phyloP scores from a whole-genome alignment of 2,888 invertebrate species.

The Ochlodes sylvanus region DNA sequence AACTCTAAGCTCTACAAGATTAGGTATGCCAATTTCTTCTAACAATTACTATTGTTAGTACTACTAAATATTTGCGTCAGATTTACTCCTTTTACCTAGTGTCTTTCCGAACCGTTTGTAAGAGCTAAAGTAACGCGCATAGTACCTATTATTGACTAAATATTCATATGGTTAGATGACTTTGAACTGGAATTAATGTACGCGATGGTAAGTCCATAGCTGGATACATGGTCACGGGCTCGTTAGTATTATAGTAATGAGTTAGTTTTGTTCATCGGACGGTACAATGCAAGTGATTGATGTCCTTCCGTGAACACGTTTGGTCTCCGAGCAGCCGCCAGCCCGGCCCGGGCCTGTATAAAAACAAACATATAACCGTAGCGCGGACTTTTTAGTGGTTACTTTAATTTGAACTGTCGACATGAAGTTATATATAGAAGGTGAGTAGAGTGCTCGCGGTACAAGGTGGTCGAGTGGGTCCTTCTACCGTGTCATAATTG shows the following conservation, averaged over 20 bases:
- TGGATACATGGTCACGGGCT: no score
- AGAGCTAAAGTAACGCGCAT: no score
- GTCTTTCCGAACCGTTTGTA: no score
- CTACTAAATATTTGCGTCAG: no score
- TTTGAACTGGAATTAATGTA: neutral
- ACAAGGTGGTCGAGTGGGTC: no score
- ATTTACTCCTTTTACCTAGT: no score
- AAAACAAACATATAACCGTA: neutral
- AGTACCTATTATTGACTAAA: no score
- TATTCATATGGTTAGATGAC: neutral
- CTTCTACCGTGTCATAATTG: no score
- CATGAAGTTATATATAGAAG: neutral
- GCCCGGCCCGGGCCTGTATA: neutral
- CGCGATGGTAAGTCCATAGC: no score
- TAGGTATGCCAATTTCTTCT: no score
- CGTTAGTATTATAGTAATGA: neutral
- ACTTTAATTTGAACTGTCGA: neutral
- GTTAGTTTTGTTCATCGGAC: neutral
- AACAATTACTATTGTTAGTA: no score
- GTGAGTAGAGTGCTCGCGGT: neutral
- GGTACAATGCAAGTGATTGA: neutral
- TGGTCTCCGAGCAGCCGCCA: neutral
- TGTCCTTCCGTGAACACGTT: neutral
- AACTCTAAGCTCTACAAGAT: no score
- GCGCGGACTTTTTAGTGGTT: neutral